Evolutionary conservation across 1,140 invertebrate species (phyloP).

Genomic region (Asbolus verrucosus): DNA sequence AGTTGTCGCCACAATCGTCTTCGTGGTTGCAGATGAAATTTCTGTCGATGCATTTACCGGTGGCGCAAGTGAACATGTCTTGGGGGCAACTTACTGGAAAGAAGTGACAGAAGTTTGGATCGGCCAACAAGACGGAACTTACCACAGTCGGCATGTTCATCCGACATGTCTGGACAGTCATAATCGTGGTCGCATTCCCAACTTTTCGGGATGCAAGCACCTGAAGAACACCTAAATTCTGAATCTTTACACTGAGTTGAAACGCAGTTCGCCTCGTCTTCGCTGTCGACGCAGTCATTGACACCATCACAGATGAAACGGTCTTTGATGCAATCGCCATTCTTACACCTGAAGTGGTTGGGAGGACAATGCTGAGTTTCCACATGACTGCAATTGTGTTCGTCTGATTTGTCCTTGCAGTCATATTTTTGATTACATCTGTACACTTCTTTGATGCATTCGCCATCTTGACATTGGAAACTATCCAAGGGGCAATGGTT

Average conservation of each 20-base stretch:
- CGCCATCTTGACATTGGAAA: conserved; percentile 72
- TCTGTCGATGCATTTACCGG: conserved; percentile 66
- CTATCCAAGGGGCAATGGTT: conserved; percentile 58
- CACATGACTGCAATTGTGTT: conserved; percentile 71
- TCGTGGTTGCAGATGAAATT: conserved; percentile 66
- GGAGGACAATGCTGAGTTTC: conserved; percentile 54
- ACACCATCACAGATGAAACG: conserved; percentile 78
- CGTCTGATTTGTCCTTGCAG: conserved; percentile 83
- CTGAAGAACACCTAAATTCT: conserved; percentile 68
- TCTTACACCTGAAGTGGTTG: conserved; percentile 68
- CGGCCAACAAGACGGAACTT: conserved; percentile 52
- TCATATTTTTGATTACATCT: conserved; percentile 81
- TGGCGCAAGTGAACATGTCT: conserved; percentile 53
- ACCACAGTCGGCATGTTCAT: conserved; percentile 75
- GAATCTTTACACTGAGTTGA: conserved; percentile 57
- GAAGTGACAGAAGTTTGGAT: too few relatives aligned
- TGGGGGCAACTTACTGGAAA: not conserved
- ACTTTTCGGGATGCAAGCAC: conserved; percentile 76
- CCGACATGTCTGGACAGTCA: conserved; percentile 79
- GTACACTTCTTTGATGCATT: conserved; percentile 66
- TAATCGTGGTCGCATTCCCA: conserved; percentile 81
- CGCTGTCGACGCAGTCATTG: conserved; percentile 81
- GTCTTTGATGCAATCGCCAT: conserved; percentile 73
- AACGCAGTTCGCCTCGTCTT: conserved; percentile 73
- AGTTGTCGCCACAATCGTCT: conserved; percentile 69